phyloP scores from a whole-genome alignment of 2,888 invertebrate genomes.

The Xylota segnis region DNA sequence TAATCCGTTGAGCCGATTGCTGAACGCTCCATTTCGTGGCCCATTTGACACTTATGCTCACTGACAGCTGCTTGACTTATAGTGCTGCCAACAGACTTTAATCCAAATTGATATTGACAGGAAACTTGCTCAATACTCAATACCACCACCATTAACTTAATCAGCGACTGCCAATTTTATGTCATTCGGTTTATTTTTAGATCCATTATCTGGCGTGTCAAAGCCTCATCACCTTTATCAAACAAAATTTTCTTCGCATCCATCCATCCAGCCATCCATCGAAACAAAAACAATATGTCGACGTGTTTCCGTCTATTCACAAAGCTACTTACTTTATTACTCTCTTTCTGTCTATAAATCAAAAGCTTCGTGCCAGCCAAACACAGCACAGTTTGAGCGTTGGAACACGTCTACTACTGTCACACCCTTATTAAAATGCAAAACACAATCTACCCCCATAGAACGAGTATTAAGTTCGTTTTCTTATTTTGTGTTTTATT shows the following conservation, averaged over 20 bases:
- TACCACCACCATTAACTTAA: not conserved
- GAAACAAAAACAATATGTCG: conserved; percentile 36
- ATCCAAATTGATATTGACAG: not conserved
- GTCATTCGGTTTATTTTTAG: conserved; percentile 6
- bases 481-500: not conserved
- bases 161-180: conserved; percentile 7
- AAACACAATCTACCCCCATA: conserved; percentile 43
- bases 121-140: too few species aligned
- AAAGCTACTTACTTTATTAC: conserved; percentile 65
- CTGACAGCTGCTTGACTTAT: too few species aligned
- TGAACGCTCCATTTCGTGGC: too few species aligned
- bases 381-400: conserved; percentile 31
- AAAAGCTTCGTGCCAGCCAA: conserved; percentile 44
- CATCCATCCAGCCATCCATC: not conserved
- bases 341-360: conserved; percentile 61
- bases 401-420: conserved; percentile 29
- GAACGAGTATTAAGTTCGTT: conserved; percentile 14
- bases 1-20: too few species aligned
- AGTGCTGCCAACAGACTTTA: too few species aligned
- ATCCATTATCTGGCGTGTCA: conserved; percentile 35
- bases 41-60: too few species aligned
- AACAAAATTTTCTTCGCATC: conserved; percentile 2
- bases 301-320: conserved; percentile 40
- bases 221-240: conserved; percentile 42
- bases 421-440: conserved; percentile 64